A percentile compares a stretch with the other conserved stretches of the same genome.
phyloP scores from a whole-genome alignment of 2,113 vertebrate genomes.

The Rhinolophus ferrumequinum region DNA sequence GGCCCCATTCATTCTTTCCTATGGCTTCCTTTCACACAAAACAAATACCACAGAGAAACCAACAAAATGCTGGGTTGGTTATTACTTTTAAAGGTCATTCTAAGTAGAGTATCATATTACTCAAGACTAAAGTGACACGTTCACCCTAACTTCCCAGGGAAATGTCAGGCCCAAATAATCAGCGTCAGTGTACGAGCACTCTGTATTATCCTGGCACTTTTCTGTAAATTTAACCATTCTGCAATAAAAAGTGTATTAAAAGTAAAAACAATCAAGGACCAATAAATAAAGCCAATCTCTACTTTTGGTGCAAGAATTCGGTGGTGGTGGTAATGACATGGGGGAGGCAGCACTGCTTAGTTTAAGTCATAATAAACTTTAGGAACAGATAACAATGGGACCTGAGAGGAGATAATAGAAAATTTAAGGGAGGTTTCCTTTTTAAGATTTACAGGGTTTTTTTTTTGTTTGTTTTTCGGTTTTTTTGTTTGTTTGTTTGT shows the following conservation, averaged over 20 bases:
- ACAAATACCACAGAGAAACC: slow-evolving; percentile 26
- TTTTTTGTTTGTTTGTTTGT: neutral
- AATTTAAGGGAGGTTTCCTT: neutral
- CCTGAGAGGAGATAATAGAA: neutral
- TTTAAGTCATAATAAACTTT: neutral
- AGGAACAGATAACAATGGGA: neutral
- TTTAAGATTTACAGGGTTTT: neutral
- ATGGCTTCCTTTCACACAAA: neutral
- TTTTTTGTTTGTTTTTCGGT: neutral
- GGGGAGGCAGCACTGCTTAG: neutral
- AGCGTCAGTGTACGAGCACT: neutral
- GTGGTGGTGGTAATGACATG: neutral
- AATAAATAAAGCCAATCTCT: neutral
- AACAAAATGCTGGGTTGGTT: slow-evolving; percentile 7
- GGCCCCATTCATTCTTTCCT: neutral
- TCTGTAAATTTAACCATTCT: neutral
- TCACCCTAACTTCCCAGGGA: neutral
- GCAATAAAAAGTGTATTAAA: neutral
- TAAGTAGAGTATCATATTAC: neutral
- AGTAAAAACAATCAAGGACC: neutral
- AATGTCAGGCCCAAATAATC: neutral
- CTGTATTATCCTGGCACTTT: neutral
- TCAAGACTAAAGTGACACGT: neutral
- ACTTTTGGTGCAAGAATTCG: neutral
- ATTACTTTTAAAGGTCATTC: slow-evolving; percentile 64